Percentiles rank a stretch among this genome's conserved stretches.
phyloP scores from a whole-genome alignment of 1,140 invertebrate species.

The Drosophila oshimai region DNA sequence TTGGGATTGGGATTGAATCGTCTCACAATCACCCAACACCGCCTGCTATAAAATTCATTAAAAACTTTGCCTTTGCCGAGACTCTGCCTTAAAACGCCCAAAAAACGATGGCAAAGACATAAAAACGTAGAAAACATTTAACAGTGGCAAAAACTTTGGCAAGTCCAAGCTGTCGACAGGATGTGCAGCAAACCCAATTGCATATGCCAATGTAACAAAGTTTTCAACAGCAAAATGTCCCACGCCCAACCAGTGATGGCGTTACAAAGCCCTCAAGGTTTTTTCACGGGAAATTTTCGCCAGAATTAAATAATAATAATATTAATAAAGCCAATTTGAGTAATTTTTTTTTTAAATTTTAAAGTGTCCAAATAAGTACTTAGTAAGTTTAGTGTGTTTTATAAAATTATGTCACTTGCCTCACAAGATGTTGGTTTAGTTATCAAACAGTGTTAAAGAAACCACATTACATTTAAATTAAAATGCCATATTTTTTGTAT shows the following conservation, averaged over 20 bases:
- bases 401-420: too few relatives aligned
- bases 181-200: constrained; percentile 79
- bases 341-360: too few relatives aligned
- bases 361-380: too few relatives aligned
- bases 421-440: too few relatives aligned
- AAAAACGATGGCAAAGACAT: constrained; percentile 46
- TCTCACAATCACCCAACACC: constrained; percentile 39
- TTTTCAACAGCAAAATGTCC: constrained; percentile 56
- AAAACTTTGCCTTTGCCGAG: constrained; percentile 54
- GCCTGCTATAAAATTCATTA: constrained; percentile 78
- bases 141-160: constrained; percentile 68
- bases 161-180: constrained; percentile 78
- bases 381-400: too few relatives aligned
- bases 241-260: constrained; percentile 33
- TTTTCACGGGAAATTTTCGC: neutral
- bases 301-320: too few relatives aligned
- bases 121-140: constrained; percentile 67
- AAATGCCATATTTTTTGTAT: too few relatives aligned
- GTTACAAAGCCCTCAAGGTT: neutral
- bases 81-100: constrained; percentile 25
- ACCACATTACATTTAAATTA: too few relatives aligned
- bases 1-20: constrained; percentile 34
- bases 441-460: too few relatives aligned
- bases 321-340: too few relatives aligned
- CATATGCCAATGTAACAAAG: constrained; percentile 75